These are phyloP conservation scores for Ditula angustiorana DNA, from an alignment of 2,888 invertebrate species.

Conservation along the genomic window DNA sequence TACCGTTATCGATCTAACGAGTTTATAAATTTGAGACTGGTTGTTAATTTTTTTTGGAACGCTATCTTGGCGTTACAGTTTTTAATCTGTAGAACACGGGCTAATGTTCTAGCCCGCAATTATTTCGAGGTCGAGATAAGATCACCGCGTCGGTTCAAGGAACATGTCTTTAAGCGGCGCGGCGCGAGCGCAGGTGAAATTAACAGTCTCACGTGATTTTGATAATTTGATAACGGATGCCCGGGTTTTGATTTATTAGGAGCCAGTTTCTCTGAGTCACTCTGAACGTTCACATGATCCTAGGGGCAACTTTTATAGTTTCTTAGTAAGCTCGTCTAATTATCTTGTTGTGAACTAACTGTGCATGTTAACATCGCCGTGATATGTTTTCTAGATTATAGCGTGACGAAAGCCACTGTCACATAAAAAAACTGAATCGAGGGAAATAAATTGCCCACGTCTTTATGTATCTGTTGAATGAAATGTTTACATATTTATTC, in stretches of 20 bases:
- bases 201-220: slow-evolving; percentile 81
- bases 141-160: slow-evolving; percentile 74
- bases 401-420: slow-evolving; percentile 11
- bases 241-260: slow-evolving; percentile 74
- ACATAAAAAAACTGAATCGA: slow-evolving; percentile 17
- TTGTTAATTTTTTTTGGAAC: slow-evolving; percentile 51
- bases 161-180: slow-evolving; percentile 80
- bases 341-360: slow-evolving; percentile 36
- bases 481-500: slow-evolving; percentile 33
- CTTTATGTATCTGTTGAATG: slow-evolving; percentile 31
- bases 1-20: slow-evolving; percentile 21
- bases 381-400: slow-evolving; percentile 34
- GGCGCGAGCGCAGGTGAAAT: slow-evolving; percentile 74
- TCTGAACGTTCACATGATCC: slow-evolving; percentile 70
- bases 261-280: slow-evolving; percentile 72
- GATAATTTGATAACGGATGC: slow-evolving; percentile 83
- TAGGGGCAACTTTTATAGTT: slow-evolving; percentile 46
- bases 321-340: slow-evolving; percentile 52
- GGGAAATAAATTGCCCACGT: slow-evolving; percentile 5
- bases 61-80: slow-evolving; percentile 53
- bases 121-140: slow-evolving; percentile 73
- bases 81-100: slow-evolving; percentile 50
- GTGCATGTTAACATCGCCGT: slow-evolving; percentile 37
- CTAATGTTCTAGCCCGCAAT: slow-evolving; percentile 79
- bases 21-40: slow-evolving; percentile 10